Evolutionary conservation across 2,888 invertebrate species (phyloP).

Genomic region (Drepanosiphum platanoidis): DNA sequence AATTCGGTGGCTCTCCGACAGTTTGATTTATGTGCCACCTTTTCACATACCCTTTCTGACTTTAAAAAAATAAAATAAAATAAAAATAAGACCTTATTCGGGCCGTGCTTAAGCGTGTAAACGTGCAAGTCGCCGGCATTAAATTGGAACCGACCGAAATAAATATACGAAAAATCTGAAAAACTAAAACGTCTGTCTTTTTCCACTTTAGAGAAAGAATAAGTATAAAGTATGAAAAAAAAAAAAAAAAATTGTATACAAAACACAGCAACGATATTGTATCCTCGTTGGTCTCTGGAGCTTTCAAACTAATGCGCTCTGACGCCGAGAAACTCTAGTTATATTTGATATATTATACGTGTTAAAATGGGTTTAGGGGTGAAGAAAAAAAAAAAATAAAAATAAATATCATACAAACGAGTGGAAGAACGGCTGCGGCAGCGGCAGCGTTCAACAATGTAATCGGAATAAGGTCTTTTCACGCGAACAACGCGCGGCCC

Average conservation of each 20-base stretch:
- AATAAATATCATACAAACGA: slow-evolving; percentile 42
- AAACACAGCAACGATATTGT: slow-evolving; percentile 26
- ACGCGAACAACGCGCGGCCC: background rate
- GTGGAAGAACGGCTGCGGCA: background rate
- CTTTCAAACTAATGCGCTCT: slow-evolving; percentile 46
- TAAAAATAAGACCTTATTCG: slow-evolving; percentile 29
- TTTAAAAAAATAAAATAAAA: no score
- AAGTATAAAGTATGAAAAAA: slow-evolving; percentile 5
- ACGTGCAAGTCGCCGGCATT: slow-evolving; percentile 38
- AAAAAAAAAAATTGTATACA: slow-evolving; percentile 38
- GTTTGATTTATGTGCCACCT: slow-evolving; percentile 53
- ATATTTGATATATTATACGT: slow-evolving; percentile 56
- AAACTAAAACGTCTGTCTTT: slow-evolving; percentile 51
- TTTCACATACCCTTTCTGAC: slow-evolving; percentile 33
- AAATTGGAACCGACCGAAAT: slow-evolving; percentile 44
- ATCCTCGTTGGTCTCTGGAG: slow-evolving; percentile 30
- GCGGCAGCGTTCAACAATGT: slow-evolving; percentile 22
- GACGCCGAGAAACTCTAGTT: slow-evolving; percentile 48
- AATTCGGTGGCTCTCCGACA: slow-evolving; percentile 33
- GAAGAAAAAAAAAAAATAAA: slow-evolving; percentile 16
- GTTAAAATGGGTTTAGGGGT: slow-evolving; percentile 44
- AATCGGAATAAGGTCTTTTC: slow-evolving; percentile 18
- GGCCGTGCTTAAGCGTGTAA: slow-evolving; percentile 25
- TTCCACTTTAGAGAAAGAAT: slow-evolving; percentile 16
- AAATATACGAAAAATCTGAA: slow-evolving; percentile 46